These are phyloP conservation scores for Dolichopus griseipennis DNA, from an alignment of 2,888 invertebrate species.

Conservation along the genomic window DNA sequence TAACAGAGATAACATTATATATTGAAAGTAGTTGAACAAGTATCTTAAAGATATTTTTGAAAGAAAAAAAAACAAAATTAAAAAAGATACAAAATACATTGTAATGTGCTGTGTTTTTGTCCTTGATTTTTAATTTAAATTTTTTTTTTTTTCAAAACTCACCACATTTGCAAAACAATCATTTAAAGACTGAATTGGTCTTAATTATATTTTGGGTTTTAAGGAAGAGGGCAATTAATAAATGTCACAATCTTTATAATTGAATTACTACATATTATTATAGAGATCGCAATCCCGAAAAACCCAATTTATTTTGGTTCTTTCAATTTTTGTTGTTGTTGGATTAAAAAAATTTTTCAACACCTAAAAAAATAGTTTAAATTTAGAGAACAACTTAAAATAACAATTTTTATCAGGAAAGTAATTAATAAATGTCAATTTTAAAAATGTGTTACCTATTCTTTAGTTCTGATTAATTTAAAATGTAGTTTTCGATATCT, in stretches of 20 bases:
- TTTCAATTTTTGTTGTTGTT: no score
- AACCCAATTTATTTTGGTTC: not conserved
- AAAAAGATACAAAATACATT: no score
- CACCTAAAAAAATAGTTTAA: not conserved
- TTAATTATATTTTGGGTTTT: not conserved
- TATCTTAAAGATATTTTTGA: not conserved
- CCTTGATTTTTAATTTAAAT: no score
- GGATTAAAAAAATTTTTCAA: not conserved
- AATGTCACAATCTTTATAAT: not conserved
- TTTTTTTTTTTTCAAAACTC: no score
- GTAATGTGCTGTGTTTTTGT: no score
- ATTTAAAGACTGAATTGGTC: not conserved
- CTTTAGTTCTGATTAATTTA: no score
- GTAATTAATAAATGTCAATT: not conserved
- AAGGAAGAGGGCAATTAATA: not conserved
- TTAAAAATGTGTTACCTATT: not conserved
- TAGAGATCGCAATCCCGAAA: no score
- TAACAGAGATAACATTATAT: no score
- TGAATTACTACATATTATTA: not conserved
- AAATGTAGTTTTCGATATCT: no score
- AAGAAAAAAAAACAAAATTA: not conserved
- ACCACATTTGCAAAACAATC: no score
- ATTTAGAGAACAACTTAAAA: no score
- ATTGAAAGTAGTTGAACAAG: not conserved
- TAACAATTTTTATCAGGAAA: slow-evolving; percentile 5